A percentile compares a stretch with the other conserved stretches of the same genome.
phyloP scores from a whole-genome alignment of 2,888 invertebrate species.

The Eustalomyia histrio region DNA sequence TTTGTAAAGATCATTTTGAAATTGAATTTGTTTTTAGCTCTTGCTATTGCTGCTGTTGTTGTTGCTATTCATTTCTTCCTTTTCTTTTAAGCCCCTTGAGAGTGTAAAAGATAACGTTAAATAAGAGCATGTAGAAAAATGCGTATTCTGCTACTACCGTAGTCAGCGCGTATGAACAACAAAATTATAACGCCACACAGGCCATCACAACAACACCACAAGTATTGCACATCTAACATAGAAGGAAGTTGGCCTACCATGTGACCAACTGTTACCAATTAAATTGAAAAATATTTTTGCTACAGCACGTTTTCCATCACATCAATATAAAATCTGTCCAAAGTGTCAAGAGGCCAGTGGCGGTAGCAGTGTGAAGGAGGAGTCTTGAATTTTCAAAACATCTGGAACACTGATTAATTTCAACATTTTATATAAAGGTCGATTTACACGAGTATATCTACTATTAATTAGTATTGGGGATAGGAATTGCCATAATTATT shows the following conservation, averaged over 20 bases:
- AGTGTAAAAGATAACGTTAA: slow-evolving; percentile 48
- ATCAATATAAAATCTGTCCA: slow-evolving; percentile 20
- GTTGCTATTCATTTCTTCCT: slow-evolving; percentile 5
- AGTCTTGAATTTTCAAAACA: too few relatives aligned
- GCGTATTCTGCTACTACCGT: slow-evolving; percentile 12
- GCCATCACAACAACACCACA: not conserved
- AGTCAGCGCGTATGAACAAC: slow-evolving; percentile 15
- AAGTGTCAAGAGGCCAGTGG: slow-evolving; percentile 29
- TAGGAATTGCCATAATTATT: too few relatives aligned
- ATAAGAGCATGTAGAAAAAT: slow-evolving; percentile 52
- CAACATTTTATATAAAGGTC: too few relatives aligned
- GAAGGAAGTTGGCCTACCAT: slow-evolving; percentile 32
- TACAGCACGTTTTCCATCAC: slow-evolving; percentile 44
- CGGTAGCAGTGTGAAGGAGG: not conserved
- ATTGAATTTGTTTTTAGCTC: not conserved
- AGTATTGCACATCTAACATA: not conserved
- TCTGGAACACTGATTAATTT: too few relatives aligned
- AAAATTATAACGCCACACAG: slow-evolving; percentile 51
- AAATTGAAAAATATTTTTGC: slow-evolving; percentile 57
- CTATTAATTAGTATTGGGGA: too few relatives aligned
- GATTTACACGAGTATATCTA: too few relatives aligned
- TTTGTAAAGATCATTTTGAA: slow-evolving; percentile 35
- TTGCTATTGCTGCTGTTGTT: not conserved
- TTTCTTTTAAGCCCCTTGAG: slow-evolving; percentile 35
- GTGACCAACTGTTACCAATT: slow-evolving; percentile 59